Evolutionary conservation across 2,888 invertebrate species (phyloP), one percentile per base, ranked within the genome.

Genomic region (Xestoiulus laeticollis): DNA sequence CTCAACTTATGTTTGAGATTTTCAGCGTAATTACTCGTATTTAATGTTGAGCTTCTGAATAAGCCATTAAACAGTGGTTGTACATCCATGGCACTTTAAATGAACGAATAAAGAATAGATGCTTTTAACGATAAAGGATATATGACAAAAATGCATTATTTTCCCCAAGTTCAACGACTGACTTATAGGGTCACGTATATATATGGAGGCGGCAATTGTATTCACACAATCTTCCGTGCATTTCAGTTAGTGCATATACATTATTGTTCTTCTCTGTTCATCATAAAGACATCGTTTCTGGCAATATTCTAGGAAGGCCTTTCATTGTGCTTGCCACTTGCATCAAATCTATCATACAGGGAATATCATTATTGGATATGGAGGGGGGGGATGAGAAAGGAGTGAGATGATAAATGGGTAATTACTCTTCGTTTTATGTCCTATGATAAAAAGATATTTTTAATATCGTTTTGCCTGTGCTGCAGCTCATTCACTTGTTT

Each of bases 371-470:
- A 53, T 53, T 53, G 53, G 53, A 53, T 19, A 53, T 53, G 53
- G 53, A 5, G 53, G 19, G 53, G n/a, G 16, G 53, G 19, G 4
- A 53, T 38, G 33, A n/a, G 53, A 2, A 53, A n/a, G n/a, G n/a
- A 53, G 53, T 53, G 53, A 19, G 53, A 53, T 53, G 53, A 53
- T 53, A 53, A 53, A 53, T 53, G 53, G 53, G 53, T 53, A 53
- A 53, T 53, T 53, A 53, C 53, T 53, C 53, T 53, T 19, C 53
- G 19, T 53, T 53, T 53, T 53, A 53, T 53, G 53, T 53, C 53
- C 53, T 53, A 19, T 19, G 53, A 53, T 53, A 53, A 53, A 53
- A 53, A 53, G 53, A 53, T 53, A 53, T 16, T 53, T 53, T 53
- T 5, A 53, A 53, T 53, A 53, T 53, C 53, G 53, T 53, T n/a